Percentiles rank a stretch among this genome's conserved stretches.
Conservation (phyloP, 2,888 invertebrate species). For the Eupithecia centaureata region DNA sequence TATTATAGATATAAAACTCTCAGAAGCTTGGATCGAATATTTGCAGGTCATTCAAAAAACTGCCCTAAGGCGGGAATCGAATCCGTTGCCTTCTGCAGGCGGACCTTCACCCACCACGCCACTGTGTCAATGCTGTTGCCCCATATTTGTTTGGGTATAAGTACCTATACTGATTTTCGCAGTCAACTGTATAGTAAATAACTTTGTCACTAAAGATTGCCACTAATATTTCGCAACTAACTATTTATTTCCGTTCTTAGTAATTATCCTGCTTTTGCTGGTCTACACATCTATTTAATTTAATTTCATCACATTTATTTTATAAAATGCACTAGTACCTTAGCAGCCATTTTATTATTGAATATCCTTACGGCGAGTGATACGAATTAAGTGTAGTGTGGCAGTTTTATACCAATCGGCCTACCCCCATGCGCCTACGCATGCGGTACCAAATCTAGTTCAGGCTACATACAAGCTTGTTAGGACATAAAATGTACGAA, state of each 20-base stretch:
- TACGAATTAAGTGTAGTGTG: slow-evolving; percentile 63
- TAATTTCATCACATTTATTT: not conserved
- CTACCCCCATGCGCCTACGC: slow-evolving; percentile 66
- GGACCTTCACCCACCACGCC: no score
- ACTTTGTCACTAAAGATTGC: no score
- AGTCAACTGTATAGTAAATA: no score
- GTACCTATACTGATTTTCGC: no score
- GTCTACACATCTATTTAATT: not conserved
- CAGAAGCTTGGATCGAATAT: no score
- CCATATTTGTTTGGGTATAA: no score
- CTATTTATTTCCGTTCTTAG: not conserved
- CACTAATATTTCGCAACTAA: not conserved
- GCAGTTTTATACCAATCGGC: slow-evolving; percentile 73
- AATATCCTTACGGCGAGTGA: slow-evolving; percentile 76
- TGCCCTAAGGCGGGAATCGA: no score
- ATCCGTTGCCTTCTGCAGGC: no score
- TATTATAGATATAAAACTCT: no score
- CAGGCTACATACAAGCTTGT: slow-evolving; percentile 38
- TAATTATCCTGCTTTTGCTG: not conserved
- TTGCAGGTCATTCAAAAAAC: no score
- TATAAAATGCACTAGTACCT: slow-evolving; percentile 60
- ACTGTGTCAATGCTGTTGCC: no score
- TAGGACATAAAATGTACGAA: slow-evolving; percentile 39
- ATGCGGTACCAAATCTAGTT: slow-evolving; percentile 52
- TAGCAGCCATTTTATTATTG: slow-evolving; percentile 80